These are phyloP conservation scores for Schizaphis graminum DNA, from an alignment of 2,888 invertebrate genomes.

Conservation along the genomic window DNA sequence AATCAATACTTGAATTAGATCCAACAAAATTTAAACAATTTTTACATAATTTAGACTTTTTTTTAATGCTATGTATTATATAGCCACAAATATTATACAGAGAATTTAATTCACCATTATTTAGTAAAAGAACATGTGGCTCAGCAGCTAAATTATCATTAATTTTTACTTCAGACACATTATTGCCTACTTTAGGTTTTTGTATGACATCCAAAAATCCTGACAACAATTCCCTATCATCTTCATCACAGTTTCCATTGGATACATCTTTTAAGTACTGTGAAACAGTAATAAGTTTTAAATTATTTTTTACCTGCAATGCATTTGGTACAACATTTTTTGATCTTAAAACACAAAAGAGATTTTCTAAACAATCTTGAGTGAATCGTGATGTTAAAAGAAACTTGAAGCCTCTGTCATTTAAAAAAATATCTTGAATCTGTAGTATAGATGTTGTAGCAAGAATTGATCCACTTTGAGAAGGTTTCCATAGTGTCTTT, in stretches of 20 bases:
- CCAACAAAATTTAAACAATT: conserved; percentile 4
- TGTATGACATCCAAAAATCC: not conserved
- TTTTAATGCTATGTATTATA: not conserved
- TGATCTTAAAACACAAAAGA: conserved; percentile 3
- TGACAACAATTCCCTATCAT: too few relatives aligned
- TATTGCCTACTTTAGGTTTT: not conserved
- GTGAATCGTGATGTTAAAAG: too few relatives aligned
- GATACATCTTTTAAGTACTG: conserved; percentile 11
- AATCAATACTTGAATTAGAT: conserved; percentile 12
- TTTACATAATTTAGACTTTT: conserved; percentile 12
- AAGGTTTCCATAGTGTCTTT: too few relatives aligned
- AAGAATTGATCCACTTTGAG: too few relatives aligned
- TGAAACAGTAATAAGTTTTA: conserved; percentile 13
- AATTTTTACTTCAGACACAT: too few relatives aligned
- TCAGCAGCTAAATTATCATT: too few relatives aligned
- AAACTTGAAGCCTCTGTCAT: too few relatives aligned
- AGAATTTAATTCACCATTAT: too few relatives aligned
- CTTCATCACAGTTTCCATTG: not conserved
- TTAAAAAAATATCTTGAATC: too few relatives aligned
- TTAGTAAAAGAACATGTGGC: too few relatives aligned
- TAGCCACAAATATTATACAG: not conserved
- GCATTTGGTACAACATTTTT: conserved; percentile 12
- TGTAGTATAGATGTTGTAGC: too few relatives aligned
- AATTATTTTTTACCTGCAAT: conserved; percentile 25
- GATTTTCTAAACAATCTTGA: conserved; percentile 22